Percentiles rank a stretch among this genome's conserved stretches.
Evolutionary conservation across 2,888 invertebrate genomes (phyloP).

Genomic region (Crossocerus cetratus): DNA sequence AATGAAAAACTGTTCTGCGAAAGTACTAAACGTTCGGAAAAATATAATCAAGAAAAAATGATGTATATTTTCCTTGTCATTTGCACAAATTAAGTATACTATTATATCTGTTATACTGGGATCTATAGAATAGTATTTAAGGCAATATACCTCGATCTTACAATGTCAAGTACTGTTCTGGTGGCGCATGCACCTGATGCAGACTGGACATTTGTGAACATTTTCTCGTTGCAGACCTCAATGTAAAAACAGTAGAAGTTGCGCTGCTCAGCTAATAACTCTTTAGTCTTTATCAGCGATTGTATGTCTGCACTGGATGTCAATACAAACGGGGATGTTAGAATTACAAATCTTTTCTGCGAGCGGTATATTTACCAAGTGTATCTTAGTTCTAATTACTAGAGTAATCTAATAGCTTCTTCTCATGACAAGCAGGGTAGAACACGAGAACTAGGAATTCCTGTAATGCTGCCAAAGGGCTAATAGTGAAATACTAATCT

Average conservation of each 20-base stretch:
- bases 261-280: slow-evolving; percentile 40
- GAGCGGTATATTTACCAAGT: slow-evolving; percentile 49
- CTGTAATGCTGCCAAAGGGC: slow-evolving; percentile 71
- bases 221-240: slow-evolving; percentile 33
- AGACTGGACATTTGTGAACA: slow-evolving; percentile 22
- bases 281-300: slow-evolving; percentile 23
- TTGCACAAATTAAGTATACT: slow-evolving; percentile 61
- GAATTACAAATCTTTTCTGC: slow-evolving; percentile 57
- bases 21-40: slow-evolving; percentile 10
- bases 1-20: slow-evolving; percentile 8
- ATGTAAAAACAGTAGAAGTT: slow-evolving; percentile 30
- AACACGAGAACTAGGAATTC: slow-evolving; percentile 37
- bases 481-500: slow-evolving; percentile 56
- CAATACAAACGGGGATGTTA: slow-evolving; percentile 25
- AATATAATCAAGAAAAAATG: slow-evolving; percentile 18
- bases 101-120: slow-evolving; percentile 48
- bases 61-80: slow-evolving; percentile 45
- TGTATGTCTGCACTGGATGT: slow-evolving; percentile 27
- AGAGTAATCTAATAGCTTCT: slow-evolving; percentile 60
- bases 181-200: slow-evolving; percentile 2
- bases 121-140: slow-evolving; percentile 50
- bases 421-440: slow-evolving; percentile 55
- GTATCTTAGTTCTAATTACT: slow-evolving; percentile 54
- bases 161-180: slow-evolving; percentile 12
- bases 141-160: slow-evolving; percentile 35